Evolutionary conservation across 2,113 vertebrate genomes (phyloP).

Genomic region (Tetrao urogallus): DNA sequence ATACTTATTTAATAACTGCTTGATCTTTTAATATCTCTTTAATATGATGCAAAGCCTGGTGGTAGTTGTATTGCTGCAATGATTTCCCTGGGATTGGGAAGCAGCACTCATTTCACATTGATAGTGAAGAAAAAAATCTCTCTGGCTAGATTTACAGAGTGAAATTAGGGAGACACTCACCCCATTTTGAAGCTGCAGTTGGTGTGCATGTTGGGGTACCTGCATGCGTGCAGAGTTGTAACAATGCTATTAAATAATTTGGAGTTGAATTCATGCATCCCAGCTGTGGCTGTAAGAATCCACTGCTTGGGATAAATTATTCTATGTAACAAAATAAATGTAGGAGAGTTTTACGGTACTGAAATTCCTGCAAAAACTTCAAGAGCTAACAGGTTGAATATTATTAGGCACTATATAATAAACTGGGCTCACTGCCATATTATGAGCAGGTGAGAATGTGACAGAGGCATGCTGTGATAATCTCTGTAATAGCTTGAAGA

Average conservation of each 20-base stretch:
- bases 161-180: not conserved
- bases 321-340: not conserved
- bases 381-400: not conserved
- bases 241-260: not conserved
- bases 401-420: not conserved
- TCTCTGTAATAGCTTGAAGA: not conserved
- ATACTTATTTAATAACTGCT: slow-evolving; percentile 23
- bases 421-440: not conserved
- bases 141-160: not conserved
- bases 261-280: not conserved
- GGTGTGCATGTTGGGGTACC: not conserved
- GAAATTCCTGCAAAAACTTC: not conserved
- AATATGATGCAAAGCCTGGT: not conserved
- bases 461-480: not conserved
- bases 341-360: not conserved
- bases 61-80: not conserved
- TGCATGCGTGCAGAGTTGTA: not conserved
- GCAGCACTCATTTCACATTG: not conserved
- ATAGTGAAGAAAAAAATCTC: not conserved
- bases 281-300: not conserved
- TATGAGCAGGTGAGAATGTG: slow-evolving; percentile 19
- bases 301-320: not conserved
- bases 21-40: not conserved
- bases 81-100: not conserved
- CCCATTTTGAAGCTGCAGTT: not conserved